Percentiles rank a stretch among this genome's conserved stretches.
Evolutionary conservation across 2,888 invertebrate species (phyloP).

Genomic region (Nemotelus pantherinus): DNA sequence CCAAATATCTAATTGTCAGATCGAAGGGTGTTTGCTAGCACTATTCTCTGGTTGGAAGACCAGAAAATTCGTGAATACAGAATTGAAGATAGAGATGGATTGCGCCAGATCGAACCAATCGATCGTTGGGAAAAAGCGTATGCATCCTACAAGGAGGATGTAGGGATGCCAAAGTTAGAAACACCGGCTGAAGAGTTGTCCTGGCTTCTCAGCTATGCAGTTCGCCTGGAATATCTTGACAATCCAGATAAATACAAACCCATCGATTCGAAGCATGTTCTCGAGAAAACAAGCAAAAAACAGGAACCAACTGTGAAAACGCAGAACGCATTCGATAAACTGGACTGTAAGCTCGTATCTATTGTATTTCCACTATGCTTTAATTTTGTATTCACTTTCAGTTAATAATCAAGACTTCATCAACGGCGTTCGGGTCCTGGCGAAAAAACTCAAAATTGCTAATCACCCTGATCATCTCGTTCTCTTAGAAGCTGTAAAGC

Average conservation of each 20-base stretch:
- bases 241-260: slow-evolving; percentile 76
- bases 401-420: slow-evolving; percentile 86
- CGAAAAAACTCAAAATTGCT: slow-evolving; percentile 80
- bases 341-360: slow-evolving; percentile 77
- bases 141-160: slow-evolving; percentile 76
- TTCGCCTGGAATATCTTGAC: slow-evolving; percentile 84
- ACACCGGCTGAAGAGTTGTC: slow-evolving; percentile 77
- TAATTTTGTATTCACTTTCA: slow-evolving; percentile 61
- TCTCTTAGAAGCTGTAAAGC: slow-evolving; percentile 76
- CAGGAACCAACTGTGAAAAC: slow-evolving; percentile 79
- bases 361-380: background rate
- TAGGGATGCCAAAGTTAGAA: slow-evolving; percentile 76
- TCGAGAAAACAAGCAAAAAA: slow-evolving; percentile 68
- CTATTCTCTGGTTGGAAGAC: slow-evolving; percentile 91
- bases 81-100: slow-evolving; percentile 78
- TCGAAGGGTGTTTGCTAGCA: slow-evolving; percentile 78
- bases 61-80: slow-evolving; percentile 90
- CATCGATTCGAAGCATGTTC: slow-evolving; percentile 70
- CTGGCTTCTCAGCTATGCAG: slow-evolving; percentile 86
- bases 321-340: slow-evolving; percentile 83
- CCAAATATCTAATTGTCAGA: slow-evolving; percentile 68
- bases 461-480: slow-evolving; percentile 83
- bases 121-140: slow-evolving; percentile 78
- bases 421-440: slow-evolving; percentile 81
- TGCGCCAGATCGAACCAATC: slow-evolving; percentile 75